Evolutionary conservation across 2,888 invertebrate species (phyloP).

Genomic region (Aphodius granarius): DNA sequence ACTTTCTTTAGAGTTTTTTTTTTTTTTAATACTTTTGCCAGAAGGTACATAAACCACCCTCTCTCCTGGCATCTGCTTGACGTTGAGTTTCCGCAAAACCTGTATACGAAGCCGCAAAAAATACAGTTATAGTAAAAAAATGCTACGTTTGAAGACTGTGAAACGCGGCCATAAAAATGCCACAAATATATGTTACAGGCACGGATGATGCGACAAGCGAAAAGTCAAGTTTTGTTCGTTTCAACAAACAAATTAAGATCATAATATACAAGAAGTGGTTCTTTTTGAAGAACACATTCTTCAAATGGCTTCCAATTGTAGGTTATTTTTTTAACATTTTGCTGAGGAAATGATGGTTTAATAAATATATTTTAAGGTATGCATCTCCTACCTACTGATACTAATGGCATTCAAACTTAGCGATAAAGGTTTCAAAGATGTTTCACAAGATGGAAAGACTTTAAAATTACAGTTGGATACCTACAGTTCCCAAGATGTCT

Average conservation of each 20-base stretch:
- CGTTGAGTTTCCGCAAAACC: too few relatives aligned
- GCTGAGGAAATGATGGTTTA: not conserved
- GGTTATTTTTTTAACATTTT: not conserved
- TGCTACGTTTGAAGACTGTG: too few relatives aligned
- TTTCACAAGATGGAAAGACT: constrained; percentile 20
- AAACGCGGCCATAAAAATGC: too few relatives aligned
- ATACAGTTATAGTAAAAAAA: too few relatives aligned
- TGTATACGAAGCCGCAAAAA: too few relatives aligned
- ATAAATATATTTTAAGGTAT: not conserved
- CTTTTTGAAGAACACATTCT: not conserved
- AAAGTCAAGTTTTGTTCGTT: not conserved
- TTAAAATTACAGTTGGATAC: constrained; percentile 7
- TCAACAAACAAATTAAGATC: not conserved
- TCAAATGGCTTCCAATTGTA: not conserved
- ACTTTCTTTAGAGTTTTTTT: too few relatives aligned
- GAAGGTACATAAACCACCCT: too few relatives aligned
- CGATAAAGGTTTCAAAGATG: constrained; percentile 1
- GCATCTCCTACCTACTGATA: constrained; percentile 2
- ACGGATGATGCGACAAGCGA: not conserved
- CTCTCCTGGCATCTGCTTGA: too few relatives aligned
- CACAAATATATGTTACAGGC: not conserved
- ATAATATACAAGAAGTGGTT: not conserved
- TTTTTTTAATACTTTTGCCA: too few relatives aligned
- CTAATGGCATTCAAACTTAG: constrained; percentile 12
- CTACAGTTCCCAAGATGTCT: constrained; percentile 18